Evolutionary conservation across 2,888 invertebrate species (phyloP).

Genomic region (Aphodius granarius): DNA sequence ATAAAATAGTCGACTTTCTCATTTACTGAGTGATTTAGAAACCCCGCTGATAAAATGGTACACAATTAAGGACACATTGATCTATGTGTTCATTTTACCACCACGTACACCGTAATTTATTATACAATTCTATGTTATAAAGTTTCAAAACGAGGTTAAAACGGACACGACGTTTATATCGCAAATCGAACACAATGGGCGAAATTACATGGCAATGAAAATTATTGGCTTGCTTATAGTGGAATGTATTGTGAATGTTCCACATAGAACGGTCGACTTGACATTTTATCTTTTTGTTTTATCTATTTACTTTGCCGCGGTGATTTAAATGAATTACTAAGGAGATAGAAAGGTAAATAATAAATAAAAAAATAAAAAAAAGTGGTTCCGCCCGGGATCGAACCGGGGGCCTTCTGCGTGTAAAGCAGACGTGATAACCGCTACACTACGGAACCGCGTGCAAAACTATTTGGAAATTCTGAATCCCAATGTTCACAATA

Average conservation of each 20-base stretch:
- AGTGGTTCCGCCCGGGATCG: constrained; percentile 55
- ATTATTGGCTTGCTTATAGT: background rate
- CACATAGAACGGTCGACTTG: background rate
- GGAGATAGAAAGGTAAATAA: background rate
- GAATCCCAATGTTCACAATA: too few relatives aligned
- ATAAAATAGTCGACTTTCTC: background rate
- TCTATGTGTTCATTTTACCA: background rate
- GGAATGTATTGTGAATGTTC: background rate
- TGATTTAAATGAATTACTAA: background rate
- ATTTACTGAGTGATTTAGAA: background rate
- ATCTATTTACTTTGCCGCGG: background rate
- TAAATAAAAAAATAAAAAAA: constrained; percentile 20
- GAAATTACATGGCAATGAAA: background rate
- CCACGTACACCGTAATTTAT: background rate
- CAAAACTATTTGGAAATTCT: too few relatives aligned
- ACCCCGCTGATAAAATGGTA: background rate
- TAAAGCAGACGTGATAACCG: constrained; percentile 54
- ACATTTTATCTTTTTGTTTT: background rate
- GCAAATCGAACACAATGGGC: background rate
- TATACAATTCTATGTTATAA: background rate
- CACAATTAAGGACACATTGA: background rate
- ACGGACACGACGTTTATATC: background rate
- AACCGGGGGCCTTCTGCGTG: constrained; percentile 56
- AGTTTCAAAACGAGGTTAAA: constrained; percentile 12
- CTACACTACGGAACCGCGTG: too few relatives aligned